Evolutionary conservation across 2,797 vertebrate species (phyloP), one percentile per base, ranked within the genome.

Genomic region (Gallinago nigripennis): DNA sequence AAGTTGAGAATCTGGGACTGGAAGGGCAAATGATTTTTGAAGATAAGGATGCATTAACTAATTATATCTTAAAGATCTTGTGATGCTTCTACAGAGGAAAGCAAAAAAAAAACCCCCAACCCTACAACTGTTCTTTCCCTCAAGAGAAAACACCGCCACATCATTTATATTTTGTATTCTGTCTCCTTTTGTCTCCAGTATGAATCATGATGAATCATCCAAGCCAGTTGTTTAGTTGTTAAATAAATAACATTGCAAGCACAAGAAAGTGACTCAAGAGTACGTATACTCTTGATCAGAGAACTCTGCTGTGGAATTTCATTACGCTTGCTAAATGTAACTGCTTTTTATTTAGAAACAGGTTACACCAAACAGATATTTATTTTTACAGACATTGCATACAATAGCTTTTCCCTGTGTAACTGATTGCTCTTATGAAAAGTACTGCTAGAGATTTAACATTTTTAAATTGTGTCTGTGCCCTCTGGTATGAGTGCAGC

Each of bases 191-290:
- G 64, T 91, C 78, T 97, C 75, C 54, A 53, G 43, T 71, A 64
- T 94, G 94, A 97, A 86, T 97, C 95, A 96, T 60, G 95, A 77
- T 96, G 88, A 94, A 94, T 97, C 92, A 97, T 82, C 76, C 88
- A 82, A 91, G 73, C 71, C 91, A 69, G 56, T 70, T 97, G 92
- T 96, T 96, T 93, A 94, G 85, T 75, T 94, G 86, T 86, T 96
- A 96, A 96, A 94, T 94, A 97, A 97, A 96, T 86, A 97, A 90
- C 95, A 95, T 70, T 54, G 45, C 48, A 86, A 92, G 68, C 66
- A 92, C 25, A 56, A 80, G 53, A 82, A 90, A 92, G 54, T 80
- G 82, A 81, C 83, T 69, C 86, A 31, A 58, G 63, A 88, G 31
- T 30, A 64, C 28, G n/a, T 33, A 19, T 18, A 70, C 69, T 71